These are phyloP conservation scores for Lasiommata megera DNA, from an alignment of 2,888 invertebrate genomes.

Conservation along the genomic window DNA sequence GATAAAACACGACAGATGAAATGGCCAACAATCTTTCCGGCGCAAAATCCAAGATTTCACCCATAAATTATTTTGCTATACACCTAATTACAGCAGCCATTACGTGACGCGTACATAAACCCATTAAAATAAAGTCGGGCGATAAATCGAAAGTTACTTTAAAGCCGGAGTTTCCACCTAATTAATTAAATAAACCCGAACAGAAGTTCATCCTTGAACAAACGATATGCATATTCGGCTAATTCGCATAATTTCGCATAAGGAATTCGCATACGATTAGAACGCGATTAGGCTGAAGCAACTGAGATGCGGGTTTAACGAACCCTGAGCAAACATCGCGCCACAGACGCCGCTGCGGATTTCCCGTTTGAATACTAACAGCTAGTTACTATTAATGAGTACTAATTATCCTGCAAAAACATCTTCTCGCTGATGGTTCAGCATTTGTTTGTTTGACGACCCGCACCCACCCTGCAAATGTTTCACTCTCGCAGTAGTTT, in stretches of 20 bases:
- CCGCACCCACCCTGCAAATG: background rate
- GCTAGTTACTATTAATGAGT: slow-evolving; percentile 21
- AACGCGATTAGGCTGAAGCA: slow-evolving; percentile 52
- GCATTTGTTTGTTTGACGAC: background rate
- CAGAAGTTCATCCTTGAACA: slow-evolving; percentile 11
- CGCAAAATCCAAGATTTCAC: too few species aligned
- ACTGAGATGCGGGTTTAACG: slow-evolving; percentile 44
- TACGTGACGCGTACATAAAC: background rate
- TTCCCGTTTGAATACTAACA: slow-evolving; percentile 24
- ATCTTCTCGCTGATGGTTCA: background rate
- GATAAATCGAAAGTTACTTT: slow-evolving; percentile 5
- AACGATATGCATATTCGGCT: slow-evolving; percentile 24
- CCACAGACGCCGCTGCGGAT: slow-evolving; percentile 12
- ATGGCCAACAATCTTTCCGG: too few species aligned
- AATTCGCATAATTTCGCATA: slow-evolving; percentile 40
- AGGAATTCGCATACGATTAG: slow-evolving; percentile 59
- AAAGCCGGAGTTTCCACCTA: background rate
- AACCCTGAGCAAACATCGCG: slow-evolving; percentile 46
- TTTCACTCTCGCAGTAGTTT: too few species aligned
- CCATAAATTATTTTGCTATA: too few species aligned
- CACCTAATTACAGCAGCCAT: background rate
- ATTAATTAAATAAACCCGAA: slow-evolving; percentile 7
- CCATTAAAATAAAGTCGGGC: background rate
- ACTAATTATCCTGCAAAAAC: slow-evolving; percentile 9
- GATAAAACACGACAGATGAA: too few species aligned